Evolutionary conservation across 2,797 vertebrate genomes (phyloP).

Genomic region (Premnoplex brunnescens): DNA sequence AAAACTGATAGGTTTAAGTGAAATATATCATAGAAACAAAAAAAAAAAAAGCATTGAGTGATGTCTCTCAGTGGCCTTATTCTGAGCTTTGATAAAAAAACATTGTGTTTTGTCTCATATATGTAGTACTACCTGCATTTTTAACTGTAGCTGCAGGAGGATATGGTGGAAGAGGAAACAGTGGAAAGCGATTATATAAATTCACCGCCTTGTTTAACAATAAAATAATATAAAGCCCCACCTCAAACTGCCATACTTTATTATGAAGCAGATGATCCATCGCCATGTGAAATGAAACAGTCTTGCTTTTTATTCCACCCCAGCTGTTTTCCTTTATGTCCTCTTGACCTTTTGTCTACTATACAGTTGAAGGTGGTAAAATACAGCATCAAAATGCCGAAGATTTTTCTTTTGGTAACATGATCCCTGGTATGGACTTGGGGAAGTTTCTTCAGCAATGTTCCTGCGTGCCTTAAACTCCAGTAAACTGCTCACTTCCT

Average conservation of each 20-base stretch:
- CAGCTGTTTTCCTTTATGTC: slow-evolving; percentile 60
- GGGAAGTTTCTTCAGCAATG: not conserved
- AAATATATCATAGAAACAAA: not conserved
- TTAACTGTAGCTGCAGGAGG: not conserved
- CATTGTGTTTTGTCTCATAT: not conserved
- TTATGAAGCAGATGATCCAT: slow-evolving; percentile 43
- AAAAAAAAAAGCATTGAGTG: not conserved
- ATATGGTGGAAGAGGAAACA: not conserved
- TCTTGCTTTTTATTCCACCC: slow-evolving; percentile 23
- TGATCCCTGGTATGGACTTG: not conserved
- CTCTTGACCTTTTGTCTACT: slow-evolving; percentile 32
- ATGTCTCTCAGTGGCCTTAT: not conserved
- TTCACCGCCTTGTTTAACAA: not conserved
- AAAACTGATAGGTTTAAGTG: not conserved
- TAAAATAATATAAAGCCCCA: not conserved
- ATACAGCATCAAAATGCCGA: slow-evolving; percentile 28
- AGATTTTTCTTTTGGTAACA: slow-evolving; percentile 48
- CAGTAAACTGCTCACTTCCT: not conserved
- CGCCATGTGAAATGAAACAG: slow-evolving; percentile 15
- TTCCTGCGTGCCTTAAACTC: not conserved
- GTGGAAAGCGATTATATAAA: not conserved
- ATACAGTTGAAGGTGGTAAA: slow-evolving; percentile 44
- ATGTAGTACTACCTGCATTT: not conserved
- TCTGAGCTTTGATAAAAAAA: not conserved
- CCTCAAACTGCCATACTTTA: not conserved